Base-by-base conservation (phyloP, 2,888 invertebrate genomes). In the Temnothorax rugatulus region DNA sequence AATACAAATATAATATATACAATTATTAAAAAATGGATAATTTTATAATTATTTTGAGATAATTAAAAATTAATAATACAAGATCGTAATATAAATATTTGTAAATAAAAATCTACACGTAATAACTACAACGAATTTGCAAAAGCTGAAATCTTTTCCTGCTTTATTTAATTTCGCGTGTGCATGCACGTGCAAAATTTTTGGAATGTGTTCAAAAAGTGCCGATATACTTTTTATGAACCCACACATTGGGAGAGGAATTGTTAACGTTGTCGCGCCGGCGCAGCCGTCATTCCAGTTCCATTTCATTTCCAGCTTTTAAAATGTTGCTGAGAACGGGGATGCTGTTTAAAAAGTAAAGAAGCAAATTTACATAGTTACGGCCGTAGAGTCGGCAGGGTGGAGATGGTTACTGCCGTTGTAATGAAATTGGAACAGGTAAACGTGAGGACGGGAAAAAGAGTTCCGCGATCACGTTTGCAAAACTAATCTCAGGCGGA, bases 281-380 rank as follows among this genome's bases (percentile, higher is more conserved):
- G 3, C 34, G 34, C 34, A 3, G 29, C 29, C 29, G n/a, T 21
- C 21, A n/a, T 50, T 50, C 21, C 63, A 64, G 38, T 63, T 76
- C 21, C 47, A 38, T 76, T 76, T 50, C 75, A 63, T 63, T 76
- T 59, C 1, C 38, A 52, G 21, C 34, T 34, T 47, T 63, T 63
- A 47, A 76, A 63, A 63, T 63, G 75, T 61, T 63, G 21, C 15
- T 34, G 47, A 52, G 75, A 76, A 76, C 1, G 50, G 29, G 34
- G 38, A 29, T 21, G 18, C 75, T 63, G 47, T 75, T 75, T 63
- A 76, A 76, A 75, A 76, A 76, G 50, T 76, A 76, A n/a, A 38
- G 34, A 50, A 29, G 21, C 64, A 76, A 76, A 76, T 76, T 63
- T 76, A 59, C 64, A 76, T 52, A 76, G 63, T 76, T 76, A 63